These are phyloP conservation scores for Otolemur garnettii DNA, from an alignment of 2,113 vertebrate genomes.

Conservation along the genomic window DNA sequence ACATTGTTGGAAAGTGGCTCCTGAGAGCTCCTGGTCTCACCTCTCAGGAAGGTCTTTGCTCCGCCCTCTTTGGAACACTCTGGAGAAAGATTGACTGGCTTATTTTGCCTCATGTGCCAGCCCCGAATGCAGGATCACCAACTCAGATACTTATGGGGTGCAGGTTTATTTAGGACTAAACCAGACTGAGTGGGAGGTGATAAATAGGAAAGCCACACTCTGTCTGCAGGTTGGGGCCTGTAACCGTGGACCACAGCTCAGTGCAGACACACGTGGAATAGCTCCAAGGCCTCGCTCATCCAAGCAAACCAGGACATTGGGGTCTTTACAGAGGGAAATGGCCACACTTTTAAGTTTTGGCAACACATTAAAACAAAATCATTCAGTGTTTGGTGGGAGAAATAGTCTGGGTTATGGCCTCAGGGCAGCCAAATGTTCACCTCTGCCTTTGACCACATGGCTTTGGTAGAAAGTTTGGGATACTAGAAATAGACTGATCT, in stretches of 20 bases:
- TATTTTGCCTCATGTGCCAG: not conserved
- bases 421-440: not conserved
- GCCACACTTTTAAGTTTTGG: not conserved
- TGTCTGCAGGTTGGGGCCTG: not conserved
- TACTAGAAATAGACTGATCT: rapidly evolving
- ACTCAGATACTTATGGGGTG: not conserved
- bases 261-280: not conserved
- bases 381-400: not conserved
- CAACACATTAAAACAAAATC: not conserved
- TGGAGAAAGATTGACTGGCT: not conserved
- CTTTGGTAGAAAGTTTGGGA: not conserved
- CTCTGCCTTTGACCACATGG: not conserved
- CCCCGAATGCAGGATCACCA: not conserved
- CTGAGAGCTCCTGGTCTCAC: not conserved
- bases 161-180: not conserved
- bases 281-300: not conserved
- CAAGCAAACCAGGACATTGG: not conserved
- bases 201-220: too few species aligned
- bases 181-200: not conserved
- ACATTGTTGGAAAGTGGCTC: not conserved
- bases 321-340: not conserved
- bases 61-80: too few species aligned
- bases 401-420: not conserved
- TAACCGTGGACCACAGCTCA: not conserved
- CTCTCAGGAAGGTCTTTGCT: not conserved